Conservation (phyloP, 2,888 invertebrate species). For the Argynnis bischoffii region DNA sequence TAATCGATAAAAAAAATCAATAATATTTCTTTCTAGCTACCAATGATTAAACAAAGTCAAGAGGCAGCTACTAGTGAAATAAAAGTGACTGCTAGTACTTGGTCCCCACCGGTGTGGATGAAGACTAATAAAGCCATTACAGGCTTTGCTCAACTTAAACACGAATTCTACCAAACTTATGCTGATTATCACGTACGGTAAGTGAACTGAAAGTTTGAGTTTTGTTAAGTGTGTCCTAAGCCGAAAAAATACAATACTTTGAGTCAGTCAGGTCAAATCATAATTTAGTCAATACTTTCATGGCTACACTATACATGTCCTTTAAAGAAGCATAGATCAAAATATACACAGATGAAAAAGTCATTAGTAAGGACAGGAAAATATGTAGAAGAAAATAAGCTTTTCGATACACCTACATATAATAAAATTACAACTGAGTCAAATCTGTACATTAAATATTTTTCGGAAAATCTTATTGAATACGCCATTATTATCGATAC, state of each 20-base stretch:
- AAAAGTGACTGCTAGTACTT: constrained; percentile 81
- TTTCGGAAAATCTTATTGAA: too few relatives aligned
- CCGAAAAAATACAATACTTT: not conserved
- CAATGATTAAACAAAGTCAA: constrained; percentile 74
- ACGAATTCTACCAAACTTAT: constrained; percentile 88
- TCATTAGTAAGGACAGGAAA: too few relatives aligned
- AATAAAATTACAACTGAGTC: too few relatives aligned
- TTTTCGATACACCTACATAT: too few relatives aligned
- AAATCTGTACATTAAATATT: too few relatives aligned
- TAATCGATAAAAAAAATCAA: not conserved
- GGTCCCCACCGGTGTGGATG: constrained; percentile 88
- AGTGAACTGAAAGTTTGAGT: constrained; percentile 31
- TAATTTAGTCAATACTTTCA: too few relatives aligned
- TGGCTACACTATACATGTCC: too few relatives aligned
- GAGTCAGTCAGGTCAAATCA: too few relatives aligned
- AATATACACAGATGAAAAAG: too few relatives aligned
- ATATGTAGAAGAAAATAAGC: too few relatives aligned
- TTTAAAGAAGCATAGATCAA: too few relatives aligned
- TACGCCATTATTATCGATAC: too few relatives aligned
- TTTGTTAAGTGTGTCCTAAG: not conserved
- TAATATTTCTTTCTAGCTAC: constrained; percentile 65
- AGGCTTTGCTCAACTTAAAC: constrained; percentile 79
- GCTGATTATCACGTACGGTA: constrained; percentile 90
- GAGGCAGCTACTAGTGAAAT: constrained; percentile 68
- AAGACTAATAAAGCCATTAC: constrained; percentile 83